Evolutionary conservation across 1,140 invertebrate genomes (phyloP).

Genomic region (Tetranychus urticae): DNA sequence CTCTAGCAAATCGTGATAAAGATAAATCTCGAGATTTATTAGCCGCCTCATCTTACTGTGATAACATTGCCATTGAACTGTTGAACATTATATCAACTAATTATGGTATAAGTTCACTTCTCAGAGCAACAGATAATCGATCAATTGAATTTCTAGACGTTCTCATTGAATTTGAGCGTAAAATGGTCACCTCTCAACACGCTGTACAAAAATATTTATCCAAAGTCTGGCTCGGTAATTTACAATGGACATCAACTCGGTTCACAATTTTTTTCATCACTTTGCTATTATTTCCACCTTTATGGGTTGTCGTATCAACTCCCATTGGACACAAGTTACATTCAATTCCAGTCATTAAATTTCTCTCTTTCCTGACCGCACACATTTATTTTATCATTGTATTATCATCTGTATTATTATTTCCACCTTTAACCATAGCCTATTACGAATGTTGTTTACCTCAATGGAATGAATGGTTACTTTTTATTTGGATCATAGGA

Average conservation of each 20-base stretch:
- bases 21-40: slow-evolving; percentile 87
- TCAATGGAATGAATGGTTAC: slow-evolving; percentile 85
- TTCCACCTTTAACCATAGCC: slow-evolving; percentile 36
- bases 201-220: slow-evolving; percentile 31
- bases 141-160: slow-evolving; percentile 90
- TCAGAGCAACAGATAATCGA: slow-evolving; percentile 68
- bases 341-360: slow-evolving; percentile 78
- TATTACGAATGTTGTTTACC: slow-evolving; percentile 24
- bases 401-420: slow-evolving; percentile 67
- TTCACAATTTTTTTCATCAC: slow-evolving; percentile 69
- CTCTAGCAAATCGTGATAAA: slow-evolving; percentile 69
- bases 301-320: slow-evolving; percentile 88
- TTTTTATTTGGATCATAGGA: slow-evolving; percentile 85
- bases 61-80: slow-evolving; percentile 87
- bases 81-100: slow-evolving; percentile 73
- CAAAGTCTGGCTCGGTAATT: slow-evolving; percentile 83
- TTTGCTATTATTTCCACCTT: slow-evolving; percentile 74
- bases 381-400: slow-evolving; percentile 91
- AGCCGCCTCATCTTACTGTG: slow-evolving; percentile 79
- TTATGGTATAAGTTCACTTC: slow-evolving; percentile 68
- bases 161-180: slow-evolving; percentile 76
- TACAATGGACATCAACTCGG: slow-evolving; percentile 87
- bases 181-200: slow-evolving; percentile 47
- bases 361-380: slow-evolving; percentile 95
- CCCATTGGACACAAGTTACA: slow-evolving; percentile 84